Conservation (phyloP, 2,113 vertebrate genomes). For the Actinemys pallida region DNA sequence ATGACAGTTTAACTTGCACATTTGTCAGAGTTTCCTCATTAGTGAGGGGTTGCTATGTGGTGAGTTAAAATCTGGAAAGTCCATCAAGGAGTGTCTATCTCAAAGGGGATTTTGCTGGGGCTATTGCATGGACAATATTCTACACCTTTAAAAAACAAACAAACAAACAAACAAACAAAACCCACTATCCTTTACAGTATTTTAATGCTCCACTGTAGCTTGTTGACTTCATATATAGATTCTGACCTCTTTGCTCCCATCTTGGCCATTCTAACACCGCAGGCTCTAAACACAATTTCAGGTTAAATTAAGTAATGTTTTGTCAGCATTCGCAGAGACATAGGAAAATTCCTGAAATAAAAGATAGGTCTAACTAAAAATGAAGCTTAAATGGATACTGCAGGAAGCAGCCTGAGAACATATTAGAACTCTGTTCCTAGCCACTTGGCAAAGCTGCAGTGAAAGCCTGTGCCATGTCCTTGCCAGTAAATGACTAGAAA, state of each 20-base stretch:
- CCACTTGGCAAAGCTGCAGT: no score
- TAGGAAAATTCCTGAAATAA: background rate
- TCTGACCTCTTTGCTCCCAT: no score
- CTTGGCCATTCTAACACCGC: no score
- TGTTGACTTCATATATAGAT: background rate
- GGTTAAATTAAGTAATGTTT: background rate
- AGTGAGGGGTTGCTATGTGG: background rate
- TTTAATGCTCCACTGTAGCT: background rate
- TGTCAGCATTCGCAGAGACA: background rate
- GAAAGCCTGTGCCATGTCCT: no score
- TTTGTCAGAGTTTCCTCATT: conserved; percentile 38
- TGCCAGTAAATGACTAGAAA: no score
- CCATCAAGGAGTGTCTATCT: background rate
- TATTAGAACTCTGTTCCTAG: no score
- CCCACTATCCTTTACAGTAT: background rate
- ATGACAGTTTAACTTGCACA: conserved; percentile 10
- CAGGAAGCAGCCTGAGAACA: no score
- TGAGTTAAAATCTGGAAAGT: background rate
- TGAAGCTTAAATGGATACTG: no score
- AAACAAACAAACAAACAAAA: background rate
- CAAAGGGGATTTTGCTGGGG: background rate
- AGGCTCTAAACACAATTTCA: background rate
- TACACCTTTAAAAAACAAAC: background rate
- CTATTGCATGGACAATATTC: background rate
- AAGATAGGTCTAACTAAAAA: no score